phyloP scores from a whole-genome alignment of 2,113 vertebrate genomes.

The Myiozetetes cayanensis region DNA sequence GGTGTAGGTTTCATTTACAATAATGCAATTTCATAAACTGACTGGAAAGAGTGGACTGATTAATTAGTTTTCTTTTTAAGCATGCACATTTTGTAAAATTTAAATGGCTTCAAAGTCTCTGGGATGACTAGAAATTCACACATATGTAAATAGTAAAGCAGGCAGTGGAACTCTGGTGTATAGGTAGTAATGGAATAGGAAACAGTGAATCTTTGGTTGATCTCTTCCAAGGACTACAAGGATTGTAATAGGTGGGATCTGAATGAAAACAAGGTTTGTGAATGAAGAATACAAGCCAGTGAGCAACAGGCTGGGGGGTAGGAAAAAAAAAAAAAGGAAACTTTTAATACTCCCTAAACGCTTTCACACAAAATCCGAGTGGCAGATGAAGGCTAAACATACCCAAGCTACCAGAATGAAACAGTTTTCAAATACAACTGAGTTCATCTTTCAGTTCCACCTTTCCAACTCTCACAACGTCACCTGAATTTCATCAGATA shows the following conservation, averaged over 20 bases:
- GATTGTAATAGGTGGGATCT: not conserved
- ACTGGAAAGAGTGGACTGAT: not conserved
- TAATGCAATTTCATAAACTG: not conserved
- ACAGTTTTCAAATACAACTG: constrained; percentile 71
- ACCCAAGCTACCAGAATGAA: constrained; percentile 78
- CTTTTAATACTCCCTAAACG: not conserved
- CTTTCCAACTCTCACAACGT: not conserved
- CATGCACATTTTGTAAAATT: not conserved
- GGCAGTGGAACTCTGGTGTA: not conserved
- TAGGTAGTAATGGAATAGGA: not conserved
- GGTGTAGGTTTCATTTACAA: not conserved
- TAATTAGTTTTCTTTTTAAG: not conserved
- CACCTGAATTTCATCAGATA: not conserved
- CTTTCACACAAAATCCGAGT: constrained; percentile 1
- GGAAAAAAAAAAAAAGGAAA: not conserved
- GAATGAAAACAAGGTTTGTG: not conserved
- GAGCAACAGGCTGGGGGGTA: not conserved
- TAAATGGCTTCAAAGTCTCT: not conserved
- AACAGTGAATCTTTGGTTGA: not conserved
- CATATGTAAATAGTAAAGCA: not conserved
- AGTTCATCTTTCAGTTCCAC: not conserved
- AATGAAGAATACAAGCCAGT: not conserved
- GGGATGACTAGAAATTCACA: not conserved
- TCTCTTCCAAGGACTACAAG: not conserved
- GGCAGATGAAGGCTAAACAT: constrained; percentile 72